Evolutionary conservation across 2,797 vertebrate species (phyloP), one percentile per base, ranked within the genome.

Genomic region (Pipistrellus pygmaeus): DNA sequence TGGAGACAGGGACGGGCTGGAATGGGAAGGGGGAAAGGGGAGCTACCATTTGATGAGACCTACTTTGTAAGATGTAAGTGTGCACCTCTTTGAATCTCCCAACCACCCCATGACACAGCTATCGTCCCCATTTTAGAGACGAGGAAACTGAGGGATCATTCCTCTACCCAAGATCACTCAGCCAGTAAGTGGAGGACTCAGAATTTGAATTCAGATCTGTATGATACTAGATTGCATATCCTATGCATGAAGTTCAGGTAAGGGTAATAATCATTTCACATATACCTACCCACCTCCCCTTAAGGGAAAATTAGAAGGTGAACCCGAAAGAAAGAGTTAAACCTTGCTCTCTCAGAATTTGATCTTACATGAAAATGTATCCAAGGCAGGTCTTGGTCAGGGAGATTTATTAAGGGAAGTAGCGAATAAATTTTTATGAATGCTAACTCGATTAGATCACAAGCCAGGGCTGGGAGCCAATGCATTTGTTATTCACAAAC

Each of bases 331-430:
- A 76, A 38, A 15, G 48, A 76, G 20, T 69, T 62, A 93, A 93
- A 53, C 5, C 25, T 73, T 11, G 1, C 35, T 84, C 30, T 92
- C 46, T 10, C 23, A 76, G n/a, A 93, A 81, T 75, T 41, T 64
- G 44, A 84, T 82, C 81, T 46, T 48, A 17, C 4, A 86, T 73
- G 20, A 55, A 69, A 85, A 88, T 38, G 21, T 25, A 57, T 72
- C 23, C 21, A 72, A 68, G n/a, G 11, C 17, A 48, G 12, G 38
- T 48, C 55, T 69, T 75, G 53, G 30, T 85, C 85, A 92, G 91
- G 73, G 55, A 72, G 48, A 88, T 48, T 87, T 60, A 92, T 55
- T 88, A 92, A 89, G 38, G 3, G 38, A 95, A 83, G 48, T 48
- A 85, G 55, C 41, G 87, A 95, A 55, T 83, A 38, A 72, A 73